Evolutionary conservation across 2,888 invertebrate species (phyloP).

Genomic region (Sinotaia quadrata): DNA sequence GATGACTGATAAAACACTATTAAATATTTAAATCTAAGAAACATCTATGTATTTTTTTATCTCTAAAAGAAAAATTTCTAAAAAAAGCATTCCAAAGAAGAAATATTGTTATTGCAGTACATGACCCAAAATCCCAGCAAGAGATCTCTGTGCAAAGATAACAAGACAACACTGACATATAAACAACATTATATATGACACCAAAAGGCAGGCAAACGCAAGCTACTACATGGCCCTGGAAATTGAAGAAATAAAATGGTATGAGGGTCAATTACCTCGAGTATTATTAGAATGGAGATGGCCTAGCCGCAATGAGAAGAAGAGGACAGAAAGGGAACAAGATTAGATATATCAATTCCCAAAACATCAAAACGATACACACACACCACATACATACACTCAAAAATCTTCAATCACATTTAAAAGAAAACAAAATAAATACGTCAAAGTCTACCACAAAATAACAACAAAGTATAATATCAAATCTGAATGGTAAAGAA

Average conservation of each 20-base stretch:
- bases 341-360: neutral
- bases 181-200: neutral
- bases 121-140: neutral
- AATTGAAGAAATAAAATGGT: too few species aligned
- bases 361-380: neutral
- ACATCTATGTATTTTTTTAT: too few species aligned
- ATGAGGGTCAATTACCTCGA: constrained; percentile 26
- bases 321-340: neutral
- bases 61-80: too few species aligned
- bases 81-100: too few species aligned
- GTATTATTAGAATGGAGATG: constrained; percentile 20
- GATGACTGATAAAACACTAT: too few species aligned
- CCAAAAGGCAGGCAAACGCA: neutral
- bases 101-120: neutral
- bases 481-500: too few species aligned
- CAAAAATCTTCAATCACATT: too few species aligned
- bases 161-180: neutral
- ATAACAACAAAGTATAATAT: too few species aligned
- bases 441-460: too few species aligned
- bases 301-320: constrained; percentile 21
- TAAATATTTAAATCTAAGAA: too few species aligned
- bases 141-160: neutral
- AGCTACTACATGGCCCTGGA: too few species aligned
- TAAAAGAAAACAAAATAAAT: too few species aligned
- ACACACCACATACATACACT: neutral